A percentile compares a stretch with the other conserved stretches of the same genome.
phyloP scores from a whole-genome alignment of 2,797 vertebrate species.

The Phylloscopus collybita region DNA sequence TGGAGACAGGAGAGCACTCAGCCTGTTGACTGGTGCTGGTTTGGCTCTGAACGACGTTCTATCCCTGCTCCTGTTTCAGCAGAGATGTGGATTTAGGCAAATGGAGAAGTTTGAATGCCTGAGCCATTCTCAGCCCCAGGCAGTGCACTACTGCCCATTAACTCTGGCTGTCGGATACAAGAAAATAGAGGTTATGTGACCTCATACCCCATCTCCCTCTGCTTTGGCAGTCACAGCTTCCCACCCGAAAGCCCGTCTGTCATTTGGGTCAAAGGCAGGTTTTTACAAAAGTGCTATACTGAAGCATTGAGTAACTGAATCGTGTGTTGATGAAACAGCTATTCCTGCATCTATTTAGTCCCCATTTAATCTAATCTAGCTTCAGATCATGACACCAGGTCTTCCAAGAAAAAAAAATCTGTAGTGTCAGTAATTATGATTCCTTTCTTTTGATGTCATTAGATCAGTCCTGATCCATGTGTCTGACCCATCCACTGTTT shows the following conservation, averaged over 20 bases:
- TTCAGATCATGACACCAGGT: background rate
- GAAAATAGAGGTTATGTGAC: background rate
- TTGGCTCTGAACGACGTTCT: background rate
- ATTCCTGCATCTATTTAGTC: background rate
- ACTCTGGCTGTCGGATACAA: background rate
- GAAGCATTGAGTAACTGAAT: background rate
- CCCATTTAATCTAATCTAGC: background rate
- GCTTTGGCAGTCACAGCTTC: background rate
- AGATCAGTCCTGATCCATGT: rapidly evolving
- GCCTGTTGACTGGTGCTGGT: rapidly evolving
- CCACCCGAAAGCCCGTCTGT: background rate
- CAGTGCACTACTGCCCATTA: background rate
- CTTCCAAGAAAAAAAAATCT: background rate
- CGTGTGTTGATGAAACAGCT: rapidly evolving
- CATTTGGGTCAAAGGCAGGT: background rate
- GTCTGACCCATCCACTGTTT: background rate
- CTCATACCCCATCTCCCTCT: background rate
- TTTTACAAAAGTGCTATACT: background rate
- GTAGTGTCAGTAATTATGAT: background rate
- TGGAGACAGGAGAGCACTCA: background rate
- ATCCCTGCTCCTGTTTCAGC: background rate
- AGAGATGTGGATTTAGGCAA: background rate
- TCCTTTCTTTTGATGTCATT: background rate
- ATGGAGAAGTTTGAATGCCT: background rate
- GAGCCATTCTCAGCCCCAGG: background rate